Evolutionary conservation across 1,140 invertebrate genomes (phyloP), one percentile per base, ranked within the genome.

Genomic region (Myzus persicae): DNA sequence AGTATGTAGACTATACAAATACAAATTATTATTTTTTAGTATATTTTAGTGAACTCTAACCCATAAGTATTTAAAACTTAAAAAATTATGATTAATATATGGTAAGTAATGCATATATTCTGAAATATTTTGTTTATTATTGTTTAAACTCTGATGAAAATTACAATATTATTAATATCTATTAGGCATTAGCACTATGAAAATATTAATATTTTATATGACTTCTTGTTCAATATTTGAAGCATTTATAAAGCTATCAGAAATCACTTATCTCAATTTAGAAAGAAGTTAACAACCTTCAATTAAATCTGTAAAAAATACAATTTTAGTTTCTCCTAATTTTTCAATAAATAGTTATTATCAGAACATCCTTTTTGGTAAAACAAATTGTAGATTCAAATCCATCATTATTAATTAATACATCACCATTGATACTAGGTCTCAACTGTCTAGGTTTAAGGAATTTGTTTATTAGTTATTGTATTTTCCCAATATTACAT

Each of bases 121-220:
- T n/a, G 9, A 76, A 76, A n/a, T 76, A 36, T 76, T 67, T 76
- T 1, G n/a, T 76, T 76, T 76, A 76, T 36, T n/a, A 76, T 0
- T 67, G 20, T 9, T 11, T 67, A n/a, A n/a, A n/a, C 4, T 4
- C 26, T 11, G 3, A 67, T 1, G 3, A 76, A 4, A 18, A 76
- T n/a, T n/a, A 36, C 36, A 6, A 76, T n/a, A 76, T n/a, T 67
- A n/a, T 67, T 67, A 18, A 5, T 18, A 67, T 67, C 9, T 11
- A 67, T 67, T 26, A 26, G 1, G 42, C n/a, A n/a, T n/a, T 46
- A 48, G 46, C 54, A 31, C 31, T 67, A 14, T 31, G 3, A 67
- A 67, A n/a, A n/a, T 76, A n/a, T n/a, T 76, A 76, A 76, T n/a
- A 76, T 76, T 76, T 51, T 18, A n/a, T 76, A n/a, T 76, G n/a